Evolutionary conservation across 2,888 invertebrate genomes (phyloP), one percentile per base, ranked within the genome.

Genomic region (Linnaemya vulpina): DNA sequence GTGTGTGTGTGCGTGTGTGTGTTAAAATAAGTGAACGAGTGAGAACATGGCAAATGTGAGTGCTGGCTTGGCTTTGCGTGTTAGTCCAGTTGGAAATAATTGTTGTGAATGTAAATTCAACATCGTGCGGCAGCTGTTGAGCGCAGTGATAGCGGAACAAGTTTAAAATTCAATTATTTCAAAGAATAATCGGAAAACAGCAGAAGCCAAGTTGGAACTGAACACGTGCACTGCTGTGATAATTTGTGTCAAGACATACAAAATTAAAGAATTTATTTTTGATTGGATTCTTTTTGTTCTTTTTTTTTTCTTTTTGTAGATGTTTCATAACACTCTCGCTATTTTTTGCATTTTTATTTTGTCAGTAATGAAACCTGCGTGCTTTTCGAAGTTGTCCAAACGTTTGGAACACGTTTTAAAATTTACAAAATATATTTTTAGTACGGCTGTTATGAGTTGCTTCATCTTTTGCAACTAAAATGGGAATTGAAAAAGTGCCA

Each of bases 91-190:
- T 38, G 62, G 17, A 13, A 51, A 53, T 38, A 13, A 25, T 13
- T 17, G 43, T 9, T 60, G 20, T 71, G 30, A 58, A 58, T 73
- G 46, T 60, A 60, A 46, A 46, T 60, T 60, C 25, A 9, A 30
- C 25, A 43, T 46, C 5, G 10, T 46, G 9, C 46, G 1, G 38
- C 17, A 22, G 25, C 46, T 46, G 38, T 62, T 38, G 1, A 35
- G 30, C 20, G n/a, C 15, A 13, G 3, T 20, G 58, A 30, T 11
- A 3, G 55, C 43, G 17, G 30, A 51, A 60, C 17, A 22, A 51
- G 10, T 49, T 51, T 38, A 22, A 40, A 75, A 65, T 62, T 75
- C 53, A 65, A 75, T 62, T 73, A 68, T 17, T 38, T 10, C 43
- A 65, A 65, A 15, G 43, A 65, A 65, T 25, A 43, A 65, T n/a